Evolutionary conservation across 2,797 vertebrate genomes (phyloP).

Genomic region (Chelon labrosus): DNA sequence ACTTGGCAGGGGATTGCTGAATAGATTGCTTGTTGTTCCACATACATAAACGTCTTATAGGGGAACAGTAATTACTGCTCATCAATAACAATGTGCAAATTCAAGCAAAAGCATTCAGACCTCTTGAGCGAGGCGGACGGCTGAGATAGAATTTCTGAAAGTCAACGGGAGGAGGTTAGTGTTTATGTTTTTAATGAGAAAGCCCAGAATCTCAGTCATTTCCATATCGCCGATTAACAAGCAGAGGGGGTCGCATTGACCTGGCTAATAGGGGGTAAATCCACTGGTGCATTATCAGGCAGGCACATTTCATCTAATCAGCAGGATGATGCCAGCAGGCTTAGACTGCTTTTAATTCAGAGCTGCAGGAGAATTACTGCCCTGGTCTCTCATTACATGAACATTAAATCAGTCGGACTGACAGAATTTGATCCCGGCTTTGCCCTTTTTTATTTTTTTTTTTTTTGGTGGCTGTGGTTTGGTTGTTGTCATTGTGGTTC

Average conservation of each 20-base stretch:
- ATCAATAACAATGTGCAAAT: constrained; percentile 60
- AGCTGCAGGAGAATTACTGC: constrained; percentile 73
- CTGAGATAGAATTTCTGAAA: constrained; percentile 42
- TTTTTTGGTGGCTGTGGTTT: constrained; percentile 40
- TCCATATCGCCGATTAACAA: constrained; percentile 75
- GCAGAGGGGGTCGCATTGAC: constrained; percentile 77
- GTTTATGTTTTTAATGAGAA: constrained; percentile 75
- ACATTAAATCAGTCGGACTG: constrained; percentile 66
- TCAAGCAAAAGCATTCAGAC: constrained; percentile 51
- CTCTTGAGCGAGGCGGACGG: constrained; percentile 32
- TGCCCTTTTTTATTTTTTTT: constrained; percentile 17
- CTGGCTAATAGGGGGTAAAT: constrained; percentile 84
- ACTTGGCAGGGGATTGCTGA: constrained; percentile 40
- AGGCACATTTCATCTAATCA: constrained; percentile 86
- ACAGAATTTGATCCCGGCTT: constrained; percentile 58
- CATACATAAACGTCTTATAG: constrained; percentile 51
- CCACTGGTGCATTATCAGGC: constrained; percentile 84
- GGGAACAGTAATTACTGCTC: constrained; percentile 60
- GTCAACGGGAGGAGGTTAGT: constrained; percentile 34
- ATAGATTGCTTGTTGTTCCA: constrained; percentile 58
- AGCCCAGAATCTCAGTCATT: constrained; percentile 58
- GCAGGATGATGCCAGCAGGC: constrained; percentile 83
- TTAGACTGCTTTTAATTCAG: constrained; percentile 84
- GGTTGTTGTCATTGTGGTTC: constrained; percentile 39
- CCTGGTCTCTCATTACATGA: constrained; percentile 65